phyloP scores from a whole-genome alignment of 2,113 vertebrate species.

The Dasyurus viverrinus region DNA sequence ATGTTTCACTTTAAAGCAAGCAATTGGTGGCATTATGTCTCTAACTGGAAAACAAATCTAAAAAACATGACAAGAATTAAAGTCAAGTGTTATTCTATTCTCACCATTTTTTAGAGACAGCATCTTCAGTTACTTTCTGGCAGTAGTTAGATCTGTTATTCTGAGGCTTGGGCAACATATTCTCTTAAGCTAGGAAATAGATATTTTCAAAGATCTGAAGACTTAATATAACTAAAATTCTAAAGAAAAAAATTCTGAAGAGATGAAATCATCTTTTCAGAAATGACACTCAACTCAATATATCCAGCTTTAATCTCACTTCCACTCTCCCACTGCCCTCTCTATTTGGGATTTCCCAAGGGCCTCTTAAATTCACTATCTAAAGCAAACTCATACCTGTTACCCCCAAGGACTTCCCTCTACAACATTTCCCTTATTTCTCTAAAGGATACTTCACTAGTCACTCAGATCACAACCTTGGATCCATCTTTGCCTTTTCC shows the following conservation, averaged over 20 bases:
- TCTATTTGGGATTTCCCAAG: neutral
- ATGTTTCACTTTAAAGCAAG: neutral
- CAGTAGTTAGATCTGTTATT: neutral
- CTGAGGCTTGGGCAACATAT: neutral
- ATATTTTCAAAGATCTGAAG: neutral
- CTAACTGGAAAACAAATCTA: neutral
- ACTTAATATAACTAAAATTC: too few relatives aligned
- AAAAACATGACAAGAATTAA: neutral
- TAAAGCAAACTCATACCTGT: neutral
- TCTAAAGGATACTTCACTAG: neutral
- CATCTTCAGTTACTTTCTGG: neutral
- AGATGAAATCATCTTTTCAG: neutral
- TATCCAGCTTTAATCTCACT: neutral
- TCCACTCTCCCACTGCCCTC: neutral
- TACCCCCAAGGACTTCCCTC: neutral
- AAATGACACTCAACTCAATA: neutral
- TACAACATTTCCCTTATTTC: neutral
- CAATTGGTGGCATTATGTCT: neutral
- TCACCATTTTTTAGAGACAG: neutral
- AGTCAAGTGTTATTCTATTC: neutral
- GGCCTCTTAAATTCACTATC: neutral
- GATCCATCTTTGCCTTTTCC: neutral
- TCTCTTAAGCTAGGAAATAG: neutral
- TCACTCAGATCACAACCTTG: neutral
- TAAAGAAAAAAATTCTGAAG: neutral